Evolutionary conservation across 2,113 vertebrate species (phyloP).

Genomic region (Megalops atlanticus): DNA sequence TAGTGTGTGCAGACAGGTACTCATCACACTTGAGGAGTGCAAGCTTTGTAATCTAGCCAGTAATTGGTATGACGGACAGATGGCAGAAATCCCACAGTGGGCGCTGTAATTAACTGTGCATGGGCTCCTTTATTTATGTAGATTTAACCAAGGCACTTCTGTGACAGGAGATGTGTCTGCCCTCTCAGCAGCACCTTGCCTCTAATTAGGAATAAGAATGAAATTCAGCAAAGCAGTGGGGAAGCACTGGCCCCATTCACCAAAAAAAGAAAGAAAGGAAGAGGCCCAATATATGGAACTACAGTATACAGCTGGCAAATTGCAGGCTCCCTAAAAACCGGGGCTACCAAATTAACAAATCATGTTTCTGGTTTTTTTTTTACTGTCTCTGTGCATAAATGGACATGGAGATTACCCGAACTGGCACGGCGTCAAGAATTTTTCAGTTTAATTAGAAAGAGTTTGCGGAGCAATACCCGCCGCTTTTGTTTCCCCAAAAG

Average conservation of each 20-base stretch:
- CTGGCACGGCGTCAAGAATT: constrained; percentile 42
- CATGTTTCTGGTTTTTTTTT: background rate
- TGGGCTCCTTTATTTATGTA: constrained; percentile 47
- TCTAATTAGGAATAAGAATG: constrained; percentile 54
- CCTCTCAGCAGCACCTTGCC: constrained; percentile 40
- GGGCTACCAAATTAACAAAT: background rate
- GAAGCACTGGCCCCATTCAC: constrained; percentile 17
- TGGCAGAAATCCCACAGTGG: constrained; percentile 39
- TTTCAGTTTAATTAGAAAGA: constrained; percentile 26
- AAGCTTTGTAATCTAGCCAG: constrained; percentile 45
- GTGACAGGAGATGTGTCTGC: constrained; percentile 32
- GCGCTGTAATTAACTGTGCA: constrained; percentile 52
- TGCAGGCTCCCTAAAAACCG: background rate
- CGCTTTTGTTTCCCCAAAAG: constrained; percentile 11
- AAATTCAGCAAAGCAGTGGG: constrained; percentile 44
- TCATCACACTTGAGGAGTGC: constrained; percentile 41
- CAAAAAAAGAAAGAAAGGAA: background rate
- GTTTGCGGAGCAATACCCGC: background rate
- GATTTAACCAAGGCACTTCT: constrained; percentile 38
- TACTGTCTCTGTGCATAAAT: background rate
- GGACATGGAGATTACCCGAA: constrained; percentile 34
- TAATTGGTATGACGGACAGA: constrained; percentile 56
- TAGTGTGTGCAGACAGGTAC: background rate
- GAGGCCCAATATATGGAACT: background rate
- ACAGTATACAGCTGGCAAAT: background rate